phyloP scores from a whole-genome alignment of 2,888 invertebrate species.

The Xylocampa areola region DNA sequence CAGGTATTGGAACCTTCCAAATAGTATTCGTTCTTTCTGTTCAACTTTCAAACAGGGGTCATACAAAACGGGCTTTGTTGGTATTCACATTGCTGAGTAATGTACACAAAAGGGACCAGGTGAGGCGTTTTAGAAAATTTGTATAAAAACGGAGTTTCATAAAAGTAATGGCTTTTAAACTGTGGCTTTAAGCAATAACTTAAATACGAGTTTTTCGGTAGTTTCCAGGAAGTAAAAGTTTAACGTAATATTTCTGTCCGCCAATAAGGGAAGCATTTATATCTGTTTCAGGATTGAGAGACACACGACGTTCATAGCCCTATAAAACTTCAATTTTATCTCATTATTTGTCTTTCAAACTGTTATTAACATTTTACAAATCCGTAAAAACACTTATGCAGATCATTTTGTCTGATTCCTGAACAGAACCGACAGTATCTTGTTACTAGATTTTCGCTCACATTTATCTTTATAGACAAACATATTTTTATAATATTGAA shows the following conservation, averaged over 20 bases:
- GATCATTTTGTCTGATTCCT: slow-evolving; percentile 8
- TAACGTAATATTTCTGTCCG: slow-evolving; percentile 39
- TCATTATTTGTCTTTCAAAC: slow-evolving; percentile 14
- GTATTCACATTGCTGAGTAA: slow-evolving; percentile 62
- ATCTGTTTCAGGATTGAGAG: slow-evolving; percentile 11
- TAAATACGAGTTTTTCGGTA: slow-evolving; percentile 46
- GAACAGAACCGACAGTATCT: slow-evolving; percentile 6
- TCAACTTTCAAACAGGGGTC: slow-evolving; percentile 36
- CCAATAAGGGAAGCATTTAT: slow-evolving; percentile 17
- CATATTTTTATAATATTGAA: slow-evolving; percentile 36
- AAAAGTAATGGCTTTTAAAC: slow-evolving; percentile 60
- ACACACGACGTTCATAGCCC: too few relatives aligned
- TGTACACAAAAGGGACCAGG: slow-evolving; percentile 62
- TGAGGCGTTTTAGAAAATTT: slow-evolving; percentile 55
- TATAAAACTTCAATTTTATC: too few relatives aligned
- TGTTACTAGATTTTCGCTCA: slow-evolving; percentile 5
- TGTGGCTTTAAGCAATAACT: slow-evolving; percentile 51
- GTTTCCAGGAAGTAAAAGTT: slow-evolving; percentile 42
- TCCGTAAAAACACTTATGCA: not conserved
- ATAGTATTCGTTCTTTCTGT: slow-evolving; percentile 29
- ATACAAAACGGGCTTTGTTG: slow-evolving; percentile 47
- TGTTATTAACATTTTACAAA: too few relatives aligned
- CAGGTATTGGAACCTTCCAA: too few relatives aligned
- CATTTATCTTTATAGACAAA: slow-evolving; percentile 15
- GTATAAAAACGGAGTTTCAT: slow-evolving; percentile 58